Conservation (phyloP, 2,888 invertebrate genomes). For the Norana najaformis region DNA sequence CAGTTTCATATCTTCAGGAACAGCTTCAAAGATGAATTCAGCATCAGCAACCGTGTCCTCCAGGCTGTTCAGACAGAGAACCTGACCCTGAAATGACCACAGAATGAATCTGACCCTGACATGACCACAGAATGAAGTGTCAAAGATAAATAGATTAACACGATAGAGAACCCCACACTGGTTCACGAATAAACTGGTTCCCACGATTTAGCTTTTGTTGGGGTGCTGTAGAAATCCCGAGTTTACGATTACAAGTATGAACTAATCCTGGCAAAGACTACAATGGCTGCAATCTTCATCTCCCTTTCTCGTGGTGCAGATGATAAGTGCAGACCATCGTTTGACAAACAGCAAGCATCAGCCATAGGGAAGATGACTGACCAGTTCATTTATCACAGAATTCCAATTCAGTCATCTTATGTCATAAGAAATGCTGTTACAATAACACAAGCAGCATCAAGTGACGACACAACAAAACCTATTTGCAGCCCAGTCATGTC, state of each 20-base stretch:
- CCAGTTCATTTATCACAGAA: not conserved
- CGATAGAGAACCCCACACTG: no score
- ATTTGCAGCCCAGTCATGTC: not conserved
- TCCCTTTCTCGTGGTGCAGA: no score
- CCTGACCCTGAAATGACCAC: conserved; percentile 60
- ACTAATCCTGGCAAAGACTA: no score
- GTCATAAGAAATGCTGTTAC: not conserved
- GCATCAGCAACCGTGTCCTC: conserved; percentile 64
- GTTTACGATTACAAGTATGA: no score
- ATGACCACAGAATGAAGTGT: no score
- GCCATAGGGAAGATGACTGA: not conserved
- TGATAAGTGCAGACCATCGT: not conserved
- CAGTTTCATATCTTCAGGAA: conserved; percentile 61
- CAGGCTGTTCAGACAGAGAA: conserved; percentile 62
- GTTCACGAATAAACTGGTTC: no score
- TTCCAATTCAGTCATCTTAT: not conserved
- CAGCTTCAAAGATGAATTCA: conserved; percentile 63
- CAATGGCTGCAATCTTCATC: no score
- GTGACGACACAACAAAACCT: not conserved
- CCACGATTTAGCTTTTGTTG: no score
- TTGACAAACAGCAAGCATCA: not conserved
- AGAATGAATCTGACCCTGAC: no score
- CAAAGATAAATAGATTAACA: no score
- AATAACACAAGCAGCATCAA: not conserved
- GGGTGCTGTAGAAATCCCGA: no score